Base-by-base conservation (phyloP, 2,888 invertebrate genomes). In the Andrena flavipes region DNA sequence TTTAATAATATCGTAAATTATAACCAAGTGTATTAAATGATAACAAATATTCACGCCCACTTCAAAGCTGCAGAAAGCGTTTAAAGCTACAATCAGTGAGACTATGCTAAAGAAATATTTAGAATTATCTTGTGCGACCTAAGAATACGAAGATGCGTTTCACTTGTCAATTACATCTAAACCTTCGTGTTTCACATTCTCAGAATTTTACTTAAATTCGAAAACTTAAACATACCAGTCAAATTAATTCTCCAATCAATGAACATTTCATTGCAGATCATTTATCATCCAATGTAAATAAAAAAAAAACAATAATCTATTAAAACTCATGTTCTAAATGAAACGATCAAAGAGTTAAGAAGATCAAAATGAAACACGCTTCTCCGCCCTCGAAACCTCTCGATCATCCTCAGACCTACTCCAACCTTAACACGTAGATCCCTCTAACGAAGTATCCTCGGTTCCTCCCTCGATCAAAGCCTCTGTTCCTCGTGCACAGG, bases 401-500 rank as follows among this genome's bases (percentile, higher is more conserved):
- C 54, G 4, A 26, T 23, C 42, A 10, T 20, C 23, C 23, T 48
- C 49, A 30, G 35, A 71, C 30, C 42, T 26, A 10, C 7, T 26
- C 42, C 20, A 72, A 56, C 33, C 49, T 67, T 30, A 20, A 72
- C 62, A 33, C 23, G 16, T 69, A n/a, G 48, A 42, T 33, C 10
- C 7, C 16, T 13, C 42, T 42, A 63, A 10, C 23, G 29, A 56
- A 64, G 10, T 16, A 29, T 35, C 10, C 20, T 33, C 56, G 7
- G 23, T 26, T n/a, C 1, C 29, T 10, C 26, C 2, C 2, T n/a
- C 20, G 5, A 23, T 86, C 82, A 89, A 20, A 84, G 87, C 65
- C 81, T 81, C 42, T 79, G 83, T 30, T 80, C 59, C 42, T 89
- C 86, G 0, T 86, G 59, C 5, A 84, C 78, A 13, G 86, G 75